These are phyloP conservation scores for Catalaphyllia jardinei DNA, from an alignment of 64 coral and sea anemone genomes.

Conservation along the genomic window DNA sequence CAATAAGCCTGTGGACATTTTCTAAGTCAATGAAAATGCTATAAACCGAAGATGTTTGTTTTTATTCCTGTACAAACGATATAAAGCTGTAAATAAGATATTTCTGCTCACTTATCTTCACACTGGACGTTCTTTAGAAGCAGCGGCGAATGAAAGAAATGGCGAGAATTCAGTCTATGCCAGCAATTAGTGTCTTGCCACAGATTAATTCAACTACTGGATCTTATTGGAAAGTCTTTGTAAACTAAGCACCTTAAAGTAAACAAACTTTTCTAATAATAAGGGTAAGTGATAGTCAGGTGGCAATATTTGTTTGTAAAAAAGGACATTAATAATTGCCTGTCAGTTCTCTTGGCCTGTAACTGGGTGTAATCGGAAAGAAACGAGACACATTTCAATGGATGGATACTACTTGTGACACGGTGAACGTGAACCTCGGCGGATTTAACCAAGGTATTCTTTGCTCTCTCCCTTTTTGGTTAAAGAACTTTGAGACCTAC, in stretches of 20 bases:
- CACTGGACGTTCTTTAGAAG: not conserved
- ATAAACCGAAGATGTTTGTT: not conserved
- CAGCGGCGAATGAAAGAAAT: not conserved
- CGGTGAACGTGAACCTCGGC: no score
- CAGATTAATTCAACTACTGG: not conserved
- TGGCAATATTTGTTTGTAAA: not conserved
- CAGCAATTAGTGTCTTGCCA: conserved; percentile 5
- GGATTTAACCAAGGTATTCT: no score
- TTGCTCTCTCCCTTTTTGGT: no score
- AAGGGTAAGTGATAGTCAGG: conserved; percentile 9
- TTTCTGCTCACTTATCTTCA: no score
- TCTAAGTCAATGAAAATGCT: not conserved
- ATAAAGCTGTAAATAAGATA: not conserved
- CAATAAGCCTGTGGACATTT: not conserved
- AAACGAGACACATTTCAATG: not conserved
- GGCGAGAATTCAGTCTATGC: not conserved
- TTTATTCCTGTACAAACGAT: not conserved
- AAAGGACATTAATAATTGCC: not conserved
- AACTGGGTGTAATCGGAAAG: not conserved
- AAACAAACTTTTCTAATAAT: conserved; percentile 13
- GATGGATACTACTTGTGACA: no score
- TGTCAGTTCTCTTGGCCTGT: not conserved
- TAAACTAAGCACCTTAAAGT: not conserved
- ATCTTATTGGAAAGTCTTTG: conserved; percentile 9
- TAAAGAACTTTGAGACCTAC: no score